Evolutionary conservation across 2,888 invertebrate species (phyloP).

Genomic region (Drosophila rubida): DNA sequence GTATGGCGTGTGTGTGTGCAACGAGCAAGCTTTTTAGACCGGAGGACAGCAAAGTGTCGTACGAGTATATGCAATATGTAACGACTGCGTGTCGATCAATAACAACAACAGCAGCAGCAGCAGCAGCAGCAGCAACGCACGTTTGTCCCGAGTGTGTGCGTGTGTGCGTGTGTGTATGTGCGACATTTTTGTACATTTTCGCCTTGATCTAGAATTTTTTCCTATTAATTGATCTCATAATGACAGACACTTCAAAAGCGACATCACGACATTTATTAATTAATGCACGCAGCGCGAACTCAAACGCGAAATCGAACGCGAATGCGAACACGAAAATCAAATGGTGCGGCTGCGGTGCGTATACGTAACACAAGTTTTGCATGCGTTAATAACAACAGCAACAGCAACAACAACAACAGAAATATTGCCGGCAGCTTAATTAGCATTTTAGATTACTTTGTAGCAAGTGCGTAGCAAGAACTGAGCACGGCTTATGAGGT

Average conservation of each 20-base stretch:
- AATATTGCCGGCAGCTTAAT: conserved; percentile 81
- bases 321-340: conserved; percentile 39
- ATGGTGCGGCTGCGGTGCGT: conserved; percentile 49
- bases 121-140: conserved; percentile 51
- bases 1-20: conserved; percentile 16
- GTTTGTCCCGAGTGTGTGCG: conserved; percentile 57
- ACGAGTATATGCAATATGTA: conserved; percentile 10
- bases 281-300: conserved; percentile 67
- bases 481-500: conserved; percentile 61
- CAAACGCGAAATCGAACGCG: conserved; percentile 29
- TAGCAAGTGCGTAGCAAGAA: conserved; percentile 70
- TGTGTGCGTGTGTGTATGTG: conserved; percentile 50
- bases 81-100: conserved; percentile 55
- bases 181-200: conserved; percentile 76
- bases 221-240: conserved; percentile 84
- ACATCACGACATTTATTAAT: conserved; percentile 83
- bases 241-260: conserved; percentile 82
- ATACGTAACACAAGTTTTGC: conserved; percentile 73
- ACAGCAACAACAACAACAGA: conserved; percentile 21
- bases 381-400: conserved; percentile 54
- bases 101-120: conserved; percentile 16
- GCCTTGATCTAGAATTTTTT: conserved; percentile 83
- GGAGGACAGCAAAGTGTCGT: conserved; percentile 46
- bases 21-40: conserved; percentile 20
- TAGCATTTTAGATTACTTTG: conserved; percentile 79